These are phyloP conservation scores for Stenichneumon culpator DNA, from an alignment of 2,888 invertebrate genomes.

Conservation along the genomic window DNA sequence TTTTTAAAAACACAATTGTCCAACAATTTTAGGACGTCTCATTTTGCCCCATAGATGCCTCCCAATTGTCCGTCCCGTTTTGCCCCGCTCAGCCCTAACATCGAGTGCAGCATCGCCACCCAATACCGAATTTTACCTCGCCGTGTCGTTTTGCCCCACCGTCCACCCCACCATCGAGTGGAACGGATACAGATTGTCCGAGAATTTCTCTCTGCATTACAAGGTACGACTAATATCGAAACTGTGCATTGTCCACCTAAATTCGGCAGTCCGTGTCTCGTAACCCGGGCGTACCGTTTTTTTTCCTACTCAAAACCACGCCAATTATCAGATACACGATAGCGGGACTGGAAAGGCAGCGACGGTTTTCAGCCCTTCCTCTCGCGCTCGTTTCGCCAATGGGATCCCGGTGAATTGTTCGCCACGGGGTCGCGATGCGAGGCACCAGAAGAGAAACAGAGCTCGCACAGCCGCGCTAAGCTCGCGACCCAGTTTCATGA, in stretches of 20 bases:
- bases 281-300: background rate
- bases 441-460: slow-evolving; percentile 33
- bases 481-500: slow-evolving; percentile 76
- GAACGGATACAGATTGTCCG: background rate
- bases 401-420: slow-evolving; percentile 20
- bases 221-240: background rate
- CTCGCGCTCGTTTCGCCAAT: slow-evolving; percentile 13
- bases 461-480: slow-evolving; percentile 55
- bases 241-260: background rate
- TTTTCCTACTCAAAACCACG: slow-evolving; percentile 33
- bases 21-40: too few relatives aligned
- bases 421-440: slow-evolving; percentile 13
- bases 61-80: too few relatives aligned
- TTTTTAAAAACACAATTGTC: too few relatives aligned
- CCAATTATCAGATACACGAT: slow-evolving; percentile 63
- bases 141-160: too few relatives aligned
- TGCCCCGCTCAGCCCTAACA: too few relatives aligned
- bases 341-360: slow-evolving; percentile 24
- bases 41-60: too few relatives aligned
- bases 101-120: too few relatives aligned
- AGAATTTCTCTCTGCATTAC: background rate
- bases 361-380: slow-evolving; percentile 25
- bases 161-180: too few relatives aligned
- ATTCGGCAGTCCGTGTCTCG: background rate
- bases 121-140: too few relatives aligned